phyloP scores from a whole-genome alignment of 2,113 vertebrate species.

The Glaucomys volans region DNA sequence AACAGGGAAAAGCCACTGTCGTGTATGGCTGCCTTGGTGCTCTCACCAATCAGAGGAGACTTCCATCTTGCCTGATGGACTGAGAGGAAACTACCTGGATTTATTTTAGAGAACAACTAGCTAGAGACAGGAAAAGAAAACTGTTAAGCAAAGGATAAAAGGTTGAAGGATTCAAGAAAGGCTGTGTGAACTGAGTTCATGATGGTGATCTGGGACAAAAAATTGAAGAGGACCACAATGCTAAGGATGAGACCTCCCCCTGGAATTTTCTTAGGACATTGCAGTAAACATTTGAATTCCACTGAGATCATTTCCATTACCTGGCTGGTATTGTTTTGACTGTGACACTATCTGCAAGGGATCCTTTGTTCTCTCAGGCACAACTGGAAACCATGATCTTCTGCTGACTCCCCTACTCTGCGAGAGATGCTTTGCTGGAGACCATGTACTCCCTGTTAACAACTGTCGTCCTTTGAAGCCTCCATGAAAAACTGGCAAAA shows the following conservation, averaged over 20 bases:
- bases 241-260: neutral
- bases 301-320: conserved; percentile 19
- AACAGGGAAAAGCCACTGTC: neutral
- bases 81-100: neutral
- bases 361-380: neutral
- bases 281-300: neutral
- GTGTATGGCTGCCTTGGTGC: neutral
- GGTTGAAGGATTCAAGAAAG: neutral
- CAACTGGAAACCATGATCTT: neutral
- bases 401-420: neutral
- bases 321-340: neutral
- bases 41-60: neutral
- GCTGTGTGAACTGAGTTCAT: neutral
- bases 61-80: neutral
- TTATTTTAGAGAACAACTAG: neutral
- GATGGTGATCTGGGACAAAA: neutral
- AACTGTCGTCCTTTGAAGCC: neutral
- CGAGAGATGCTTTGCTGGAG: neutral
- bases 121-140: neutral
- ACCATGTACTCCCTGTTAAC: neutral
- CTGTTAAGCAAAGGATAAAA: neutral
- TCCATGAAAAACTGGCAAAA: neutral
- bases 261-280: neutral
- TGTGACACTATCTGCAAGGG: neutral
- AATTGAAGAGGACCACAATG: neutral